These are phyloP conservation scores for Ephestia elutella DNA, from an alignment of 1,140 invertebrate genomes.

Conservation along the genomic window DNA sequence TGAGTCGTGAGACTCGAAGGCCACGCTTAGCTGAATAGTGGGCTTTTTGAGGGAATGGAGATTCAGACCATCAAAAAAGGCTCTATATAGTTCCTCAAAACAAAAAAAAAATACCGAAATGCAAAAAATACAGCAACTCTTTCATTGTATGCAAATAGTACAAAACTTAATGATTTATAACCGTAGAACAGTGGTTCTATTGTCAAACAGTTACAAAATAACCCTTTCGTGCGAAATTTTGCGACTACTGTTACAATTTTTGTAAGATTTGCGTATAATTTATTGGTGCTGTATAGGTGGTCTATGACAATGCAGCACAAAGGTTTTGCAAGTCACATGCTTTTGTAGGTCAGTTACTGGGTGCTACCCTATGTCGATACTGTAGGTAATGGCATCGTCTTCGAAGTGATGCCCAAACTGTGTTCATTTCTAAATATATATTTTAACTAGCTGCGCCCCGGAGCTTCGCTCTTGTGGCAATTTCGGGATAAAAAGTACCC, in stretches of 20 bases:
- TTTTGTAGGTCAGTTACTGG: slow-evolving; percentile 62
- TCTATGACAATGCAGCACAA: slow-evolving; percentile 36
- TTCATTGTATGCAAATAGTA: slow-evolving; percentile 4
- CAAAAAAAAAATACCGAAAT: background rate
- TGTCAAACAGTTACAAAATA: slow-evolving; percentile 37
- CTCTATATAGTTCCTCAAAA: background rate
- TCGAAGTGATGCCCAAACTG: slow-evolving; percentile 41
- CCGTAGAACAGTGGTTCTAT: slow-evolving; percentile 23
- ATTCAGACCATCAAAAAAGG: too few species aligned
- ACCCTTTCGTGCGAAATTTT: slow-evolving; percentile 58
- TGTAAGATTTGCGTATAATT: slow-evolving; percentile 43
- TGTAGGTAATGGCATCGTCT: slow-evolving; percentile 22
- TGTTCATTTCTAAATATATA: too few species aligned
- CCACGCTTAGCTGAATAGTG: too few species aligned
- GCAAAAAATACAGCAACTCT: background rate
- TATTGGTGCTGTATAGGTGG: slow-evolving; percentile 55
- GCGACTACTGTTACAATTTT: slow-evolving; percentile 61
- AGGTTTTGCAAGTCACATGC: slow-evolving; percentile 58
- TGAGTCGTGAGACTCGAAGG: too few species aligned
- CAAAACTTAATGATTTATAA: slow-evolving; percentile 3
- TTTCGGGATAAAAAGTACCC: too few species aligned
- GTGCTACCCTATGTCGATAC: slow-evolving; percentile 34
- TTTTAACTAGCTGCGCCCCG: too few species aligned
- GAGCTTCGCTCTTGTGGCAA: too few species aligned
- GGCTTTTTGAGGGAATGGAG: too few species aligned